Base-by-base conservation (phyloP, 2,888 invertebrate genomes). In the Pyrocoelia pectoralis region DNA sequence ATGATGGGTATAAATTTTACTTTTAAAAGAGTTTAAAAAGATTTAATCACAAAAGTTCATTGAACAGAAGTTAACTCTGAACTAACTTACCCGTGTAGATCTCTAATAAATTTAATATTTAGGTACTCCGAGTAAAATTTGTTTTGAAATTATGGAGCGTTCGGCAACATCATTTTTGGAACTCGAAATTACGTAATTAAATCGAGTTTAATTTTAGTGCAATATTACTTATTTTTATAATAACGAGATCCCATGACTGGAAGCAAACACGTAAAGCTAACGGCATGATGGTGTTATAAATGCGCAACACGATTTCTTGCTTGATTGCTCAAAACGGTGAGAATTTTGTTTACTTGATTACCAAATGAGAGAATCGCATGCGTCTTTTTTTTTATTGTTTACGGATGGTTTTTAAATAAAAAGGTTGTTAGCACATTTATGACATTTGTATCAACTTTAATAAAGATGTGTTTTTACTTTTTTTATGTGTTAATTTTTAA, bases 11-110 rank as follows among this genome's bases (percentile, higher is more conserved):
- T 56, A 48, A 56, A 56, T 56, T 29, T 48, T 48, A 33, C 15
- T 29, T 29, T 48, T 56, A 48, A 56, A 48, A 17, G 13, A 8
- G 8, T 14, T 28, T 24, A 24, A 24, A 6, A 53, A 38, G 51
- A 33, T 38, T 60, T 8, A 53, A 15, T 28, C 17, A 40, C 13
- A 14, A n/a, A 19, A 46, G 61, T 33, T 61, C 61, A 61, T 56
- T 33, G 61, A 29, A 61, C 61, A 51, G 24, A 19, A 53, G 52
- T 59, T 59, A 59, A 59, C 59, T 59, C 33, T 60, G 60, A 60
- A 60, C 60, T 29, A 13, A 33, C 33, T 33, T 33, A n/a, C 28
- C 10, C 2, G n/a, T 54, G 29, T 14, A 17, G 18, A 24, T 24
- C 18, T 43, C 10, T 41, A 5, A 24, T 24, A 24, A 24, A 5